Conservation (phyloP, 2,888 invertebrate species). For the Clitarchus hookeri region DNA sequence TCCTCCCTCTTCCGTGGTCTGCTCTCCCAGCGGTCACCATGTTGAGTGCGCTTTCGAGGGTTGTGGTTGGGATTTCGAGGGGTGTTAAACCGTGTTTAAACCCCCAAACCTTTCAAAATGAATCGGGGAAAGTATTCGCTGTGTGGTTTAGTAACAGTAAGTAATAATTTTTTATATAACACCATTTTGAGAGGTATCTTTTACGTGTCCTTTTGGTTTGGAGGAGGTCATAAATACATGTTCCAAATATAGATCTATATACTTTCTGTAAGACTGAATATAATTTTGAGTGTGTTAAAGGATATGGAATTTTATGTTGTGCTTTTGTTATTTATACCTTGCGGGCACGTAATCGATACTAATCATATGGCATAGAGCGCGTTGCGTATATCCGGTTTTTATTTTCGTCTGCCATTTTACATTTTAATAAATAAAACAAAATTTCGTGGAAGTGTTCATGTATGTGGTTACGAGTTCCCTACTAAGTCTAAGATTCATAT, state of each 20-base stretch:
- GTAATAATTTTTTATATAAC: slow-evolving; percentile 48
- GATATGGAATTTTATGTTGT: no score
- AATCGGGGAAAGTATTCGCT: slow-evolving; percentile 58
- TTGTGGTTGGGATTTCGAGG: slow-evolving; percentile 61
- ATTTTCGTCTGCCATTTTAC: no score
- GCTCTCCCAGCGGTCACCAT: slow-evolving; percentile 55
- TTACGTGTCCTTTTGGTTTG: neutral
- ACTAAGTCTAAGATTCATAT: no score
- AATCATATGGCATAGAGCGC: no score
- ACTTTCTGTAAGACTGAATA: no score
- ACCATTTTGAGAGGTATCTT: neutral
- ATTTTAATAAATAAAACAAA: no score
- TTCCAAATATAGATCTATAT: neutral
- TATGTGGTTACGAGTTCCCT: no score
- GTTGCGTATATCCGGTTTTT: no score
- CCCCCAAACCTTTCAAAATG: slow-evolving; percentile 56
- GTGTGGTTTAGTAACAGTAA: slow-evolving; percentile 59
- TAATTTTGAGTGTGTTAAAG: no score
- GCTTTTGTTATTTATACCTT: no score
- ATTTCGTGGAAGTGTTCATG: no score
- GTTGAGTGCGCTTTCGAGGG: slow-evolving; percentile 63
- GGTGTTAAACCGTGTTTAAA: slow-evolving; percentile 59
- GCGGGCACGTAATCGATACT: no score
- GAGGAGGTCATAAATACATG: neutral
- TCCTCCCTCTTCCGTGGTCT: slow-evolving; percentile 2